Conservation (phyloP, 1,140 invertebrate genomes). For the Rhopalosiphum maidis region DNA sequence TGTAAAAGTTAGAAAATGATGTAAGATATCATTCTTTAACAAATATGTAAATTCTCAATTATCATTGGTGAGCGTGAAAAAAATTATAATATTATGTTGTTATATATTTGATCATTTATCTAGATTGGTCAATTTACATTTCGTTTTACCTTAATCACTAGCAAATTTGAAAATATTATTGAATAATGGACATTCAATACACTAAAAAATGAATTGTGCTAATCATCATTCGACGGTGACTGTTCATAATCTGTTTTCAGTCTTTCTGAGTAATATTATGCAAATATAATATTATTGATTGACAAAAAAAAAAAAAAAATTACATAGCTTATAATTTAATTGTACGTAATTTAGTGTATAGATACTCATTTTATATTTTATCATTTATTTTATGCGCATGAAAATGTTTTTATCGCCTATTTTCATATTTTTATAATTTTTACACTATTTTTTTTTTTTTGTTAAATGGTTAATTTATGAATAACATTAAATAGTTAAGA, state of each 20-base stretch:
- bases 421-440: neutral
- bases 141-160: neutral
- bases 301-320: neutral
- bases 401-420: neutral
- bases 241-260: neutral
- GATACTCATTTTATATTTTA: neutral
- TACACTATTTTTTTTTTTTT: neutral
- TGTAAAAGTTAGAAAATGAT: neutral
- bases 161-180: neutral
- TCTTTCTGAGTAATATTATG: neutral
- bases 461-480: neutral
- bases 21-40: neutral
- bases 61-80: neutral
- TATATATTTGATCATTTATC: neutral
- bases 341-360: neutral
- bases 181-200: neutral
- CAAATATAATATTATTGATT: neutral
- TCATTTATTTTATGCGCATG: neutral
- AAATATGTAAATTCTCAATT: neutral
- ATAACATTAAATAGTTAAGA: neutral
- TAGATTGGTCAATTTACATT: neutral
- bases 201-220: neutral
- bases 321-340: neutral
- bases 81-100: neutral
- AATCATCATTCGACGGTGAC: neutral